Conservation (phyloP, 2,113 vertebrate genomes). For the Cepphus grylle region DNA sequence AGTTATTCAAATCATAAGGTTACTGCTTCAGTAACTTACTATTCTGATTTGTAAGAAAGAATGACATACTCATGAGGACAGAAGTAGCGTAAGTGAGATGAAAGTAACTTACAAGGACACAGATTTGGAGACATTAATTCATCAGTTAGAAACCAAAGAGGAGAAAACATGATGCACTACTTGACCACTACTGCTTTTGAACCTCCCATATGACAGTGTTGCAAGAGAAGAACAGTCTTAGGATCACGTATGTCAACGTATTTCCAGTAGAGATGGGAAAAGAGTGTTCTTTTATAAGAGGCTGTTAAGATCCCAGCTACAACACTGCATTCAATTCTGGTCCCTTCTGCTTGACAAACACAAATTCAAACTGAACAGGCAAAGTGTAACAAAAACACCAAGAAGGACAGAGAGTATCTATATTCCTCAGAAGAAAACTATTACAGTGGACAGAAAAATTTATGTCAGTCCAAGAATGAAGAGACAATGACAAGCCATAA, state of each 20-base stretch:
- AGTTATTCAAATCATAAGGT: not conserved
- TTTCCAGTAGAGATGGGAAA: not conserved
- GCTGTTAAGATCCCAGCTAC: not conserved
- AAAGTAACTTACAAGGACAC: not conserved
- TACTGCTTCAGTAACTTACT: not conserved
- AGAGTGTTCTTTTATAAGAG: not conserved
- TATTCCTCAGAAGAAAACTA: not conserved
- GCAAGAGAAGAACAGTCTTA: not conserved
- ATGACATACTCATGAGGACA: not conserved
- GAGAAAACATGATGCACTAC: not conserved
- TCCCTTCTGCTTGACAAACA: not conserved
- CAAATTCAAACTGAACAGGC: not conserved
- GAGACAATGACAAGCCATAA: not conserved
- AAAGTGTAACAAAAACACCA: not conserved
- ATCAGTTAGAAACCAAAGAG: not conserved
- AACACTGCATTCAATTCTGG: not conserved
- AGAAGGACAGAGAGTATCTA: not conserved
- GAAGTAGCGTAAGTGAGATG: not conserved
- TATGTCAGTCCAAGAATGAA: not conserved
- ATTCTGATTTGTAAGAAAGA: not conserved
- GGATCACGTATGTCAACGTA: rapidly evolving
- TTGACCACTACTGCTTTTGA: not conserved
- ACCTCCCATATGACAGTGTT: not conserved
- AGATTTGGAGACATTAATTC: not conserved
- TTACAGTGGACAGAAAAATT: not conserved